A percentile compares a stretch with the other conserved stretches of the same genome.
Conservation (phyloP, 2,113 vertebrate genomes). For the Clupea harengus region DNA sequence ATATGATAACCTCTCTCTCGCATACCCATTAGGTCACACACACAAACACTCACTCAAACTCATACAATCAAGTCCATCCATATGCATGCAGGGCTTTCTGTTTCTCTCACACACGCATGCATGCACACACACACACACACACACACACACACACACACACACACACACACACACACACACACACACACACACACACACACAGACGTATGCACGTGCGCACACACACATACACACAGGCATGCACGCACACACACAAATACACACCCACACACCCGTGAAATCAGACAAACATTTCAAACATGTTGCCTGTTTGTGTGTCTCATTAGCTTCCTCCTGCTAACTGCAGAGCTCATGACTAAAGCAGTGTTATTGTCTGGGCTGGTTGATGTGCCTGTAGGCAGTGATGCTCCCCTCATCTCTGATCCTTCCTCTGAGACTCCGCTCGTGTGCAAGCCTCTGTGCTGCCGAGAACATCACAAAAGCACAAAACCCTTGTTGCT, state of each 20-base stretch:
- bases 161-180: not conserved
- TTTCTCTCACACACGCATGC: not conserved
- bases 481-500: not conserved
- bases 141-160: not conserved
- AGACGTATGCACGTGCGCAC: not conserved
- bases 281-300: not conserved
- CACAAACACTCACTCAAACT: not conserved
- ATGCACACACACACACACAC: not conserved
- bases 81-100: not conserved
- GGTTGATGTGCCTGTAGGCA: too few relatives aligned
- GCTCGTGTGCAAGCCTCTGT: not conserved
- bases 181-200: not conserved
- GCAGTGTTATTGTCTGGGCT: too few relatives aligned
- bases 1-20: not conserved
- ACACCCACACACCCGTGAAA: constrained; percentile 5
- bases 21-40: not conserved
- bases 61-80: not conserved
- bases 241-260: not conserved
- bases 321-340: too few relatives aligned
- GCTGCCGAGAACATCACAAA: not conserved
- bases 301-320: not conserved
- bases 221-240: constrained; percentile 24
- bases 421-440: not conserved
- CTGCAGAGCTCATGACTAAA: too few relatives aligned
- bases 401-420: too few relatives aligned